Conservation (phyloP, 2,888 invertebrate species). For the Camponotus fellah region DNA sequence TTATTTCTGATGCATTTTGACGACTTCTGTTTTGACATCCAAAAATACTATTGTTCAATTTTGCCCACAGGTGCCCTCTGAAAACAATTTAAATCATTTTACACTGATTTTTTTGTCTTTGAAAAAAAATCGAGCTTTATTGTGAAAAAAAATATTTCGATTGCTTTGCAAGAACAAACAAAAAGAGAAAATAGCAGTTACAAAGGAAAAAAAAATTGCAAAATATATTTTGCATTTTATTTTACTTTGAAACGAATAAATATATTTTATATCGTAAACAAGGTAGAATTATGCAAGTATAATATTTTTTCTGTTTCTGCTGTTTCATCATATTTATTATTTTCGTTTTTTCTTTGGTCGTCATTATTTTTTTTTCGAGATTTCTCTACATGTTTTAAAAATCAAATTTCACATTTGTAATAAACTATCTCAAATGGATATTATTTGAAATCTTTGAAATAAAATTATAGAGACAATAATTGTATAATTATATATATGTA, state of each 20-base stretch:
- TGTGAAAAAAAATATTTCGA: background rate
- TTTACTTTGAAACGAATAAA: background rate
- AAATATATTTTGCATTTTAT: background rate
- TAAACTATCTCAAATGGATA: background rate
- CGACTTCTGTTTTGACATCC: background rate
- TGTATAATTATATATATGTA: no score
- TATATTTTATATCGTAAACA: background rate
- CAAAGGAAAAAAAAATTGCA: background rate
- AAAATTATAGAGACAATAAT: background rate
- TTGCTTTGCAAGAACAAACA: background rate
- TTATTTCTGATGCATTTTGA: background rate
- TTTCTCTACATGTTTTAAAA: background rate
- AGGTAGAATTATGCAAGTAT: background rate
- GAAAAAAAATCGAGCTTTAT: background rate
- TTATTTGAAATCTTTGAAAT: background rate
- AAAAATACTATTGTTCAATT: background rate
- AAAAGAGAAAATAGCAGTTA: background rate
- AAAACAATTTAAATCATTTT: background rate
- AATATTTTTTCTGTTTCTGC: slow-evolving; percentile 53
- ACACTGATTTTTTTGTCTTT: background rate
- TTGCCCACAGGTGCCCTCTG: background rate
- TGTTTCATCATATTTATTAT: slow-evolving; percentile 53
- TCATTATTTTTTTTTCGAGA: background rate
- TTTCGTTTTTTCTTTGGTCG: slow-evolving; percentile 39
- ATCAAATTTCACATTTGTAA: background rate